Conservation (phyloP, 2,797 vertebrate species). For the Moxostoma hubbsi region DNA sequence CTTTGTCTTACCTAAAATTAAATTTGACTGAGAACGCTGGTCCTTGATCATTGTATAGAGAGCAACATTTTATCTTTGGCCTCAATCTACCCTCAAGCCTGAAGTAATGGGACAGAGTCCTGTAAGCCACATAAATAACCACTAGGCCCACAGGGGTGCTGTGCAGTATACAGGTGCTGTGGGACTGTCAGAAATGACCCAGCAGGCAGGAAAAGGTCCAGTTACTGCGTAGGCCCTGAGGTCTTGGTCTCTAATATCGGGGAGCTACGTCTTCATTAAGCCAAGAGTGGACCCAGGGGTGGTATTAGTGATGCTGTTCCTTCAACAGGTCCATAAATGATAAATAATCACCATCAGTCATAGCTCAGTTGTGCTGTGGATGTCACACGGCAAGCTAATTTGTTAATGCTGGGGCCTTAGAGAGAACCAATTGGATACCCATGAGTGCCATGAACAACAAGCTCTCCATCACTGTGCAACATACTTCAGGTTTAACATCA, state of each 20-base stretch:
- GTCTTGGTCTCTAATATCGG: constrained; percentile 57
- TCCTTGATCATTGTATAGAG: constrained; percentile 9
- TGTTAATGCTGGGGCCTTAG: constrained; percentile 61
- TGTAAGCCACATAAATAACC: constrained; percentile 61
- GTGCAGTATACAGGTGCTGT: constrained; percentile 53
- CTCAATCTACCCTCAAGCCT: constrained; percentile 48
- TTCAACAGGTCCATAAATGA: constrained; percentile 71
- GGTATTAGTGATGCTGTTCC: constrained; percentile 66
- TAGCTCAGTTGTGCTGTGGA: constrained; percentile 53
- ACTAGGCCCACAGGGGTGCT: constrained; percentile 53
- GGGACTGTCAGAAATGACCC: constrained; percentile 58
- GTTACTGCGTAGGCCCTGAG: constrained; percentile 54
- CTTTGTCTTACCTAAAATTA: constrained; percentile 1
- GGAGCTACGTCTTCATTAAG: constrained; percentile 51
- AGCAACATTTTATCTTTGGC: constrained; percentile 35
- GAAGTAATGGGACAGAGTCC: constrained; percentile 53
- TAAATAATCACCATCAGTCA: constrained; percentile 76
- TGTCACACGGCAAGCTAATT: constrained; percentile 62
- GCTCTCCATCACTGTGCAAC: constrained; percentile 45
- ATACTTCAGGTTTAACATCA: constrained; percentile 20
- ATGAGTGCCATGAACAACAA: constrained; percentile 62
- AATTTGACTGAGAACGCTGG: neutral
- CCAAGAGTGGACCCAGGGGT: constrained; percentile 65
- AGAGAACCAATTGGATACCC: constrained; percentile 62
- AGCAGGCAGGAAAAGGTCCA: constrained; percentile 46